A percentile compares a stretch with the other conserved stretches of the same genome.
These are phyloP conservation scores for Meliscaeva auricollis DNA, from an alignment of 2,888 invertebrate genomes.

Conservation along the genomic window DNA sequence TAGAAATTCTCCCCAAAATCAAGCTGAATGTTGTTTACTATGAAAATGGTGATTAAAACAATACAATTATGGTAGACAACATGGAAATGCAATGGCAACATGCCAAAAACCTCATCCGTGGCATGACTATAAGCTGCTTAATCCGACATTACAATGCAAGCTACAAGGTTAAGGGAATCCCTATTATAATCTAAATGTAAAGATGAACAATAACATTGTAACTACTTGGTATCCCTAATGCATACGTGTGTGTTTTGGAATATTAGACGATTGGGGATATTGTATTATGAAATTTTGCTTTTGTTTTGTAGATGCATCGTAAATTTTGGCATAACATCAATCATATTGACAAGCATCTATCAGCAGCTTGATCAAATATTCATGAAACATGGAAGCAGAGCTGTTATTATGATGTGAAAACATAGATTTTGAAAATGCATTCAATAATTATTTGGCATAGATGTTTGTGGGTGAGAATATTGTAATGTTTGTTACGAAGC, in stretches of 20 bases:
- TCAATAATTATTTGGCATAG: no score
- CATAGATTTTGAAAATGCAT: no score
- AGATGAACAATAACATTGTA: conserved; percentile 16
- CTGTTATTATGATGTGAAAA: no score
- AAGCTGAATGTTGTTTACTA: conserved; percentile 21
- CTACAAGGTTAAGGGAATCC: not conserved
- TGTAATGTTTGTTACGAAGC: no score
- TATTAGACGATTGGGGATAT: conserved; percentile 5
- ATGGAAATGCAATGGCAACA: conserved; percentile 36
- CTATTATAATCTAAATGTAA: not conserved
- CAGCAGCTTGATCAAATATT: not conserved
- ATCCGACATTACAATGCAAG: not conserved
- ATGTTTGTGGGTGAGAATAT: no score
- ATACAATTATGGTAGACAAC: conserved; percentile 58
- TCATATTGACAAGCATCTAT: conserved; percentile 2
- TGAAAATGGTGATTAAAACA: conserved; percentile 57
- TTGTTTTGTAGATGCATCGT: not conserved
- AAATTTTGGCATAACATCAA: not conserved
- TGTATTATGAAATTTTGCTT: conserved; percentile 18
- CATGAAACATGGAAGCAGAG: no score
- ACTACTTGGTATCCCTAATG: not conserved
- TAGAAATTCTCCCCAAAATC: not conserved
- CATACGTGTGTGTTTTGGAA: no score
- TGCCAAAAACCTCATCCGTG: not conserved
- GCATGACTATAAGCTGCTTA: not conserved